These are phyloP conservation scores for Steinernema carpocapsae DNA, from an alignment of 2,888 invertebrate species.

Conservation along the genomic window DNA sequence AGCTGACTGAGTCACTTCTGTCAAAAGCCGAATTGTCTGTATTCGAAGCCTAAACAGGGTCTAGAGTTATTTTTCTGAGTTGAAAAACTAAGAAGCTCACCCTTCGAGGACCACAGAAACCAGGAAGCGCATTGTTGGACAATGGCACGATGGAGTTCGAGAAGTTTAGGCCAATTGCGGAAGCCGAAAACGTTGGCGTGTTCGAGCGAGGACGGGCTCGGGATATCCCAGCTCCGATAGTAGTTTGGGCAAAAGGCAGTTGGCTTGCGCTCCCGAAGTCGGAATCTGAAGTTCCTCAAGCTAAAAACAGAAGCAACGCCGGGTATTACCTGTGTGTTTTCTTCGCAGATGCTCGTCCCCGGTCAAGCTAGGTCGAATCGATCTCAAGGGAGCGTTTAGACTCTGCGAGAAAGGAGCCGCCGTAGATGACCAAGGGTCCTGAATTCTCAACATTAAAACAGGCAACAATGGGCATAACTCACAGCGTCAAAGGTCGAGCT, in stretches of 20 bases:
- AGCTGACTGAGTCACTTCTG: slow-evolving; percentile 7
- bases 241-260: slow-evolving; percentile 36
- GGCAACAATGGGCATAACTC: not conserved
- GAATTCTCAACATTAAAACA: slow-evolving; percentile 20
- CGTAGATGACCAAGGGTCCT: slow-evolving; percentile 62
- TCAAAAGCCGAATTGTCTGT: slow-evolving; percentile 2
- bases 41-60: not conserved
- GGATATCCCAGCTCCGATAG: slow-evolving; percentile 36
- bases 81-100: no score
- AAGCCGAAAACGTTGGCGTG: slow-evolving; percentile 51
- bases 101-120: not conserved
- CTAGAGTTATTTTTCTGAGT: no score
- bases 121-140: not conserved
- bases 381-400: slow-evolving; percentile 53
- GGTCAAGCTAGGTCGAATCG: slow-evolving; percentile 61
- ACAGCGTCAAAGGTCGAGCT: slow-evolving; percentile 64
- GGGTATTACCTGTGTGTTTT: slow-evolving; percentile 53
- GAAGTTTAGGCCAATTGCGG: slow-evolving; percentile 28
- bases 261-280: slow-evolving; percentile 38
- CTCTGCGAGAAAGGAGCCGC: slow-evolving; percentile 59
- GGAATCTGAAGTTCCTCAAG: no score
- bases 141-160: not conserved
- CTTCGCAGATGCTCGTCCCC: slow-evolving; percentile 63
- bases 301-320: not conserved
- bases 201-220: slow-evolving; percentile 59